Evolutionary conservation across 2,113 vertebrate species (phyloP).

Genomic region (Cyanoramphus novaezelandiae): DNA sequence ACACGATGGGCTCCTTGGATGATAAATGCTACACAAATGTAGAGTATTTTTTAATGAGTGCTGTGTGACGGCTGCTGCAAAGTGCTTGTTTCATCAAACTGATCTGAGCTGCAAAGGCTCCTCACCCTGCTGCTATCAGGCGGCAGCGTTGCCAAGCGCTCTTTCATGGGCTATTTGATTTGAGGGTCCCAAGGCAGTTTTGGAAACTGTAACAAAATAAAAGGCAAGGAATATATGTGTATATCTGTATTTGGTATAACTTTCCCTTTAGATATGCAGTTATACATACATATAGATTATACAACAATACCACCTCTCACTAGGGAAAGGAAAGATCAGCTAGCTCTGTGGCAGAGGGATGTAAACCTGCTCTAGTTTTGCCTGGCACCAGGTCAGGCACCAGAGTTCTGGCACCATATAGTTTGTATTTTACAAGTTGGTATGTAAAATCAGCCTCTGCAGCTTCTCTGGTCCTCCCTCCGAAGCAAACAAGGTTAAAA

Average conservation of each 20-base stretch:
- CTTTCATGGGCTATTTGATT: constrained; percentile 3
- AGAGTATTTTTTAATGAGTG: constrained; percentile 57
- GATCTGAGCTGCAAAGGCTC: constrained; percentile 21
- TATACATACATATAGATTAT: not conserved
- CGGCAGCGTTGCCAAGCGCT: not conserved
- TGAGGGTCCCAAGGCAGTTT: constrained; percentile 8
- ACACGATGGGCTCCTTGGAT: constrained; percentile 49
- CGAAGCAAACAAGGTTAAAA: not conserved
- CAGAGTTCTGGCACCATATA: not conserved
- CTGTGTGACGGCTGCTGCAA: constrained; percentile 13
- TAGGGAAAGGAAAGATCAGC: not conserved
- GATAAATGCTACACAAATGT: constrained; percentile 51
- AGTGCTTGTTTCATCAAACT: constrained; percentile 41
- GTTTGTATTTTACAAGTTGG: not conserved
- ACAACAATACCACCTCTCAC: not conserved
- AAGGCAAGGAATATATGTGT: not conserved
- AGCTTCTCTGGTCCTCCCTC: not conserved
- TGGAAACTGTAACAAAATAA: not conserved
- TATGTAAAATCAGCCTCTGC: not conserved
- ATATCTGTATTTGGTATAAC: not conserved
- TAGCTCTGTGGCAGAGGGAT: not conserved
- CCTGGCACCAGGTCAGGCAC: not conserved
- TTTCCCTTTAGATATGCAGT: not conserved
- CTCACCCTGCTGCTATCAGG: constrained; percentile 28
- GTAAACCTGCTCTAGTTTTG: not conserved